Evolutionary conservation across 2,797 vertebrate genomes (phyloP), one percentile per base, ranked within the genome.

Genomic region (Melopsittacus undulatus): DNA sequence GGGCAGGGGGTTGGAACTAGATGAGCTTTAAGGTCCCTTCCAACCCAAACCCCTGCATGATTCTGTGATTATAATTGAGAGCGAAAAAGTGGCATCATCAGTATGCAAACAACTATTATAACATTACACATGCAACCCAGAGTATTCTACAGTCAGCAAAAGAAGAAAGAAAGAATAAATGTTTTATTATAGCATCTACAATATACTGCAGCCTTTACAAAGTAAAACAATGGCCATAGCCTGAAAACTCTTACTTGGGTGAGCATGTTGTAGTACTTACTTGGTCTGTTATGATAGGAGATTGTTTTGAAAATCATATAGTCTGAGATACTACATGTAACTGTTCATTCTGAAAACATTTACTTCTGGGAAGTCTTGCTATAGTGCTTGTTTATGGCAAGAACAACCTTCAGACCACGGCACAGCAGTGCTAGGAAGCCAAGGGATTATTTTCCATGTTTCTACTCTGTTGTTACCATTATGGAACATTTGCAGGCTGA

Each of bases 391-490:
- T n/a, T 69, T 22, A 23, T 6, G 21, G 40, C 45, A 89, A 23
- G 54, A 42, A 10, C 19, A 87, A n/a, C 70, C 57, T n/a, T 57
- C 26, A 26, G 66, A 6, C 5, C 1, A 1, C 24, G 30, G 17
- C 56, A n/a, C 24, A 19, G 54, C 29, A 38, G 45, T 10, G 23
- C 72, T 40, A 22, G 52, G 27, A 82, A 34, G 26, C 16, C 3
- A 2, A 9, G 36, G 5, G 14, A 10, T 2, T 4, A 1, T 69
- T 82, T 69, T 46, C n/a, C 73, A 4, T 1, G 10, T 36, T 59
- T 36, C 19, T 7, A 0, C 5, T 30, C 72, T 5, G 46, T 16
- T 0, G 0, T 45, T 11, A 4, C 9, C 0, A 0, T 18, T 29
- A 3, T 5, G 1, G 43, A 22, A 7, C 0, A 0, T 46, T 24